phyloP scores from a whole-genome alignment of 2,888 invertebrate genomes.

The Drosophila ustulata region DNA sequence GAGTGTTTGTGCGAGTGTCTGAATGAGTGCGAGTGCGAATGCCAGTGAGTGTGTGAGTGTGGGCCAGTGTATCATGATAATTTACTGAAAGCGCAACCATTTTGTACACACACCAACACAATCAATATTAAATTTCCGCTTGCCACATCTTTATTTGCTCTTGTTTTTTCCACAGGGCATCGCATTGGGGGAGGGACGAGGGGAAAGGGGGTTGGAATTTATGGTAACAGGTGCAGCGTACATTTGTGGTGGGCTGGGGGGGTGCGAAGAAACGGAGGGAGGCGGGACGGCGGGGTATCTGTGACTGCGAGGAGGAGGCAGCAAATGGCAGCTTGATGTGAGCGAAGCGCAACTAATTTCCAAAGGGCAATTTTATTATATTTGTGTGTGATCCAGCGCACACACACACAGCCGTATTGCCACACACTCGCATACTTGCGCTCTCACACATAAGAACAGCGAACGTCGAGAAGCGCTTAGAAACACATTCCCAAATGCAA shows the following conservation, averaged over 20 bases:
- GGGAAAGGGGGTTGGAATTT: not conserved
- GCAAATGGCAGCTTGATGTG: conserved; percentile 52
- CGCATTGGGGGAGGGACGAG: conserved; percentile 3
- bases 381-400: conserved; percentile 42
- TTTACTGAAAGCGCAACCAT: conserved; percentile 76
- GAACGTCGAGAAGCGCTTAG: conserved; percentile 38
- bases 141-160: conserved; percentile 76
- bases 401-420: conserved; percentile 2
- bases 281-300: not conserved
- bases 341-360: conserved; percentile 75
- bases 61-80: conserved; percentile 69
- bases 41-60: conserved; percentile 11
- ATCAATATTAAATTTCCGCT: conserved; percentile 78
- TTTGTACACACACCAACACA: conserved; percentile 62
- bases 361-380: conserved; percentile 74
- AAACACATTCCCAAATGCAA: conserved; percentile 73
- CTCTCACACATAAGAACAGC: not conserved
- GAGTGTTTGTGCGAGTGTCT: not conserved
- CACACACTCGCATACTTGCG: not conserved
- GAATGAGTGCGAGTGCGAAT: not conserved
- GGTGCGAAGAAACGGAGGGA: not conserved
- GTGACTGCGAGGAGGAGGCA: not conserved
- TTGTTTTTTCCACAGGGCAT: conserved; percentile 49
- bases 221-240: not conserved
- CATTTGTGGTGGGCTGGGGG: not conserved